Conservation (phyloP, 1,140 invertebrate genomes). For the Drosophila kepulauana region DNA sequence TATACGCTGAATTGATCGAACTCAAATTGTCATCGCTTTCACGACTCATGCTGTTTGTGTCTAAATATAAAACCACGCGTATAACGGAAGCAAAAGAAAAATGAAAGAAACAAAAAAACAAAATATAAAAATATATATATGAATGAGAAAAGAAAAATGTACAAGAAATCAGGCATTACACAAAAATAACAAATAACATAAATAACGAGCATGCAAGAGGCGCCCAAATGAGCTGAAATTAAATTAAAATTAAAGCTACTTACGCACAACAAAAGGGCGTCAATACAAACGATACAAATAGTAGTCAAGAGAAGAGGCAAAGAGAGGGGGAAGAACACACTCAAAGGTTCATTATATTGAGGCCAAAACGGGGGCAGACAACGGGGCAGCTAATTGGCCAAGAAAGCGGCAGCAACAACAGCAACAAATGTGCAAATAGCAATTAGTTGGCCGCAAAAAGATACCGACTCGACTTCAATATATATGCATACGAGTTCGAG, state of each 20-base stretch:
- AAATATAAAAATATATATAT: background rate
- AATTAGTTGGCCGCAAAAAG: conserved; percentile 67
- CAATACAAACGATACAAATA: conserved; percentile 16
- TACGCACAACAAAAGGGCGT: conserved; percentile 53
- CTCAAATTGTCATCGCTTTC: conserved; percentile 85
- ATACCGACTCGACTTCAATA: conserved; percentile 28
- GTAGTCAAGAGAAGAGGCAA: too few species aligned
- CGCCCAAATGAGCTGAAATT: conserved; percentile 48
- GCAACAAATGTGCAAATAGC: conserved; percentile 56
- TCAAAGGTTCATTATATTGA: conserved; percentile 48
- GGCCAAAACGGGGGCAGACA: conserved; percentile 56
- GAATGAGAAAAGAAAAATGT: conserved; percentile 12
- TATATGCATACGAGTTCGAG: background rate
- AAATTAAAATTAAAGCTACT: conserved; percentile 71
- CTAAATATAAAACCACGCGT: conserved; percentile 71
- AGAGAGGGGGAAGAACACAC: background rate
- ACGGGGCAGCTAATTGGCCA: conserved; percentile 64
- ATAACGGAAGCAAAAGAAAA: conserved; percentile 56
- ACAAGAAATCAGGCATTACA: conserved; percentile 40
- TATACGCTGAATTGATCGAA: conserved; percentile 83
- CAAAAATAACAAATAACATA: conserved; percentile 42
- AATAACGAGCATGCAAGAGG: conserved; percentile 27
- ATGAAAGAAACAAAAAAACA: conserved; percentile 24
- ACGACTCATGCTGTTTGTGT: conserved; percentile 84
- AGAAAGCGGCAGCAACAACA: conserved; percentile 65